Percentiles rank a stretch among this genome's conserved stretches.
These are phyloP conservation scores for Formica exsecta DNA, from an alignment of 1,140 invertebrate species.

Conservation along the genomic window DNA sequence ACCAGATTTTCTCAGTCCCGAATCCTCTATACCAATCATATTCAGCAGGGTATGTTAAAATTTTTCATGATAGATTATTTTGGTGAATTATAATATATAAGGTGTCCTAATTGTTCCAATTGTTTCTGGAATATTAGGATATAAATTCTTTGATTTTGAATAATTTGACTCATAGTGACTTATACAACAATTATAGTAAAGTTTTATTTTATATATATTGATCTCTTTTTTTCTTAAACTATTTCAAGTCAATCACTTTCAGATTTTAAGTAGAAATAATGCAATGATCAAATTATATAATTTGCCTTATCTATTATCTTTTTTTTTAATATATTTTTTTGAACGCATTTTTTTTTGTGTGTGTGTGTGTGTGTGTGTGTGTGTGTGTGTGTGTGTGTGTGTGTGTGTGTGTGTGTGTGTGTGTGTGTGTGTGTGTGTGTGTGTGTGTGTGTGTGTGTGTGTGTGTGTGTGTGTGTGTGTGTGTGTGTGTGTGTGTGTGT, in stretches of 20 bases:
- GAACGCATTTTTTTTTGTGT: neutral
- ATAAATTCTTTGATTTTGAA: neutral
- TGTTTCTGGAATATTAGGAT: neutral
- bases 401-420: too few species aligned
- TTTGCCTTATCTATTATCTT: neutral
- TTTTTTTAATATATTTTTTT: neutral
- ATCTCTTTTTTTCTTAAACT: neutral
- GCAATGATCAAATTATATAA: neutral
- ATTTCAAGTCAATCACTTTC: neutral
- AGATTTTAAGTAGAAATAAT: neutral
- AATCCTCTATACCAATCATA: conserved; percentile 89
- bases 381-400: too few species aligned
- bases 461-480: too few species aligned
- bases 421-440: too few species aligned
- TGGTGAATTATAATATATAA: conserved; percentile 26
- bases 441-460: too few species aligned
- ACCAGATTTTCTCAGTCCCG: conserved; percentile 87
- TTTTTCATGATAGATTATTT: neutral
- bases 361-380: too few species aligned
- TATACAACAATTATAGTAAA: conserved; percentile 11
- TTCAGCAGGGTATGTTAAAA: conserved; percentile 87
- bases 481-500: too few species aligned
- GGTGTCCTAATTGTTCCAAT: neutral
- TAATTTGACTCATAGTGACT: neutral
- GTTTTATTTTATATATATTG: neutral